phyloP scores from a whole-genome alignment of 2,797 vertebrate species.

The Clarias pachynema region DNA sequence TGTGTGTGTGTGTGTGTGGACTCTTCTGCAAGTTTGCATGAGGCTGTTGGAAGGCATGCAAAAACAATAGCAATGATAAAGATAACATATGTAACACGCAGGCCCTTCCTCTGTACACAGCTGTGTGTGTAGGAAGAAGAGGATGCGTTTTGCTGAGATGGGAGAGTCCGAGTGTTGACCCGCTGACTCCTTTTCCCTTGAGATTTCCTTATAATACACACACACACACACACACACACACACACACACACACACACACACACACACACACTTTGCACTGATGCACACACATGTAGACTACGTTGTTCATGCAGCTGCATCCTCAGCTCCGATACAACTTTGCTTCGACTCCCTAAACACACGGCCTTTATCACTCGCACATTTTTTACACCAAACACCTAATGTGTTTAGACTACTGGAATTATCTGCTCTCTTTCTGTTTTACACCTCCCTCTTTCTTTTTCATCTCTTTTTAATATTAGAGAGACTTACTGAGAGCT shows the following conservation, averaged over 20 bases:
- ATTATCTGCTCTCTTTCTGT: not conserved
- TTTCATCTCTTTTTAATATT: not conserved
- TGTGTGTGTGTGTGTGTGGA: conserved; percentile 10
- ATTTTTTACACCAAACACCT: not conserved
- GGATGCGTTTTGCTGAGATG: conserved; percentile 30
- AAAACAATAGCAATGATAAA: conserved; percentile 1
- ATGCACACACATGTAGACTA: conserved; percentile 2
- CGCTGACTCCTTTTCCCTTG: conserved; percentile 35
- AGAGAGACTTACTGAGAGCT: too few species aligned
- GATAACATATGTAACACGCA: conserved; percentile 1
- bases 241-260: conserved; percentile 5
- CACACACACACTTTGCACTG: not conserved
- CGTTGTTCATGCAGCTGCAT: conserved; percentile 19
- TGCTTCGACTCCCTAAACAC: conserved; percentile 23
- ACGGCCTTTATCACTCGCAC: conserved; percentile 22
- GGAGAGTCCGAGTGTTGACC: conserved; percentile 42
- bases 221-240: conserved; percentile 3
- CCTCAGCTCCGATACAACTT: conserved; percentile 18
- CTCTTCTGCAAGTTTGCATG: not conserved
- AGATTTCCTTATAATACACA: conserved; percentile 25
- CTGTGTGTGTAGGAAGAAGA: conserved; percentile 45
- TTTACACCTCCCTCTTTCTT: not conserved
- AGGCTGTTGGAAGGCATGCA: not conserved
- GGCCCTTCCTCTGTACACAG: conserved; percentile 37
- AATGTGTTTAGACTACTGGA: not conserved